A percentile compares a stretch with the other conserved stretches of the same genome.
Evolutionary conservation across 2,797 vertebrate genomes (phyloP).

Genomic region (Leptatherina wallacei): DNA sequence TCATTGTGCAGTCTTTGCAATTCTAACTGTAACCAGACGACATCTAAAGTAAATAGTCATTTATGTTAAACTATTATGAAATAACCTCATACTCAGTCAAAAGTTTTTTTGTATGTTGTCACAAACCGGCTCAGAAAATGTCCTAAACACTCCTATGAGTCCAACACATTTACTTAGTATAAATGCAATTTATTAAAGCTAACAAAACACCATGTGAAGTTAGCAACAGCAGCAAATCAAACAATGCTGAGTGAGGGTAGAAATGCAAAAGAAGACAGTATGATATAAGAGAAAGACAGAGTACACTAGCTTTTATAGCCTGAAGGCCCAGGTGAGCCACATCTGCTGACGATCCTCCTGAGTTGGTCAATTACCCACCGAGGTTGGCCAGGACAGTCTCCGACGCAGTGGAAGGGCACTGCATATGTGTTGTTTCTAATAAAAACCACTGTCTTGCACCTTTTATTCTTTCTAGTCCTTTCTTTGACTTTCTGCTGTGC

Average conservation of each 20-base stretch:
- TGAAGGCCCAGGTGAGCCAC: constrained; percentile 19
- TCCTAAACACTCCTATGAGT: not conserved
- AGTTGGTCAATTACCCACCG: constrained; percentile 28
- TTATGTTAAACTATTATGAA: not conserved
- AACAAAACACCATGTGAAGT: not conserved
- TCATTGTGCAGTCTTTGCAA: too few species aligned
- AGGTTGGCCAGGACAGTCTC: constrained; percentile 8
- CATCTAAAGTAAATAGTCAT: not conserved
- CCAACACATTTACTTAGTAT: too few species aligned
- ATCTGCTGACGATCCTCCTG: constrained; percentile 23
- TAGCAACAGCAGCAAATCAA: not conserved
- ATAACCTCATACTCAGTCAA: not conserved
- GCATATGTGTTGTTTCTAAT: constrained; percentile 18
- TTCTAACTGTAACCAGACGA: not conserved
- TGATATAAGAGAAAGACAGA: not conserved
- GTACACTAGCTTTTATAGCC: constrained; percentile 12
- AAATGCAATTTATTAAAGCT: too few species aligned
- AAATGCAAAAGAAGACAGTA: not conserved
- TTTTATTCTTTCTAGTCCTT: not conserved
- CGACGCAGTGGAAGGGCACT: not conserved
- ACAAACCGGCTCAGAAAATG: not conserved
- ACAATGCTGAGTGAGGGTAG: not conserved
- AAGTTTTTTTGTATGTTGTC: not conserved
- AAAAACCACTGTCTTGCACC: constrained; percentile 11
- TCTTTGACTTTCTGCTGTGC: constrained; percentile 19